phyloP scores from a whole-genome alignment of 2,888 invertebrate genomes.

The Cantharis nigra region DNA sequence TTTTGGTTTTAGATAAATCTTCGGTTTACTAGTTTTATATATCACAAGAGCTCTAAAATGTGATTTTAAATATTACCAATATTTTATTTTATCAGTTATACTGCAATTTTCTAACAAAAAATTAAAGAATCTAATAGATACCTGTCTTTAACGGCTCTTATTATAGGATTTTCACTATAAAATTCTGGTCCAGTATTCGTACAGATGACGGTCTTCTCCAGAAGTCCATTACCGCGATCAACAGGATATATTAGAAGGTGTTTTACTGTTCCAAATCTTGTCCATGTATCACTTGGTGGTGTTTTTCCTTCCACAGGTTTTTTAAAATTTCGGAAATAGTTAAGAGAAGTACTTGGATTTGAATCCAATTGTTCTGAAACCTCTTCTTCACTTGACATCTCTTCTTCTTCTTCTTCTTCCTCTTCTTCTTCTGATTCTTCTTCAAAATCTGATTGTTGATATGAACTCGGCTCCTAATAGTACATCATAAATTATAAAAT shows the following conservation, averaged over 20 bases:
- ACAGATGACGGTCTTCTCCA: background rate
- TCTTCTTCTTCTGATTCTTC: no score
- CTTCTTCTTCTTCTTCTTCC: no score
- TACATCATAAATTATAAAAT: no score
- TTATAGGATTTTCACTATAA: background rate
- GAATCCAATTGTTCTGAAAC: no score
- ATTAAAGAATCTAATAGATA: background rate
- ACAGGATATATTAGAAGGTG: background rate
- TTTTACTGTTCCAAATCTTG: background rate
- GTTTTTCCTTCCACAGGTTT: no score
- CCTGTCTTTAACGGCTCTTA: background rate
- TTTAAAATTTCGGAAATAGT: no score
- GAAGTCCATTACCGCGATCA: background rate
- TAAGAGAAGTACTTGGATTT: no score
- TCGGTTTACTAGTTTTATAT: background rate
- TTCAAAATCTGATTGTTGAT: no score
- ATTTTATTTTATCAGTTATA: background rate
- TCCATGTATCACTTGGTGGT: background rate
- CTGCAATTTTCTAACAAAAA: background rate
- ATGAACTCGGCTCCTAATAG: no score
- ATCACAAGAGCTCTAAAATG: background rate
- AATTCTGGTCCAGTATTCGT: background rate
- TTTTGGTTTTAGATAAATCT: background rate
- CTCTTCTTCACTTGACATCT: no score
- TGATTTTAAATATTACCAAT: background rate